Base-by-base conservation (phyloP, 2,113 vertebrate species). In the Brachyistius frenatus region DNA sequence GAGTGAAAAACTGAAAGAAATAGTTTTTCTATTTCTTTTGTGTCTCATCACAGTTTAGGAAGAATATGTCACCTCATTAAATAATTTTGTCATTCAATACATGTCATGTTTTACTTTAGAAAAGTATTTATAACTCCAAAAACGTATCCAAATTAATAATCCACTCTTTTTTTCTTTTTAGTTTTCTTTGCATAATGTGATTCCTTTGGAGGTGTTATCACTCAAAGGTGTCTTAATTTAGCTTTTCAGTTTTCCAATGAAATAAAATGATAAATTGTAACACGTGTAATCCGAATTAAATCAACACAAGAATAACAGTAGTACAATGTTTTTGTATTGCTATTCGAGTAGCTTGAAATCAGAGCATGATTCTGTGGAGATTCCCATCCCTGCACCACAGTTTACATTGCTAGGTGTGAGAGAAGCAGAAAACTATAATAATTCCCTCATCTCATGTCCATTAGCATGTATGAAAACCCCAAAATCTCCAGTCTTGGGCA, bases 361-460 rank as follows among this genome's bases (percentile, higher is more conserved):
- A 66, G 63, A 82, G 67, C 54, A 39, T 61, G 50, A 39, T 50
- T 54, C 56, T 55, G 23, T 2, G 41, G 33, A 54, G 60, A 82
- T 86, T 78, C 73, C 87, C 80, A 75, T 58, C 36, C 66, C 63
- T 69, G 60, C 35, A 8, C 44, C 23, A 46, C 30, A 33, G 65
- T 81, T 84, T 77, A 47, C 80, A 84, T 54, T 5, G 46, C 55
- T 66, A 32, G 50, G n/a, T 71, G 76, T 76, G 81, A 30, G 54
- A 73, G 80, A 78, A 54, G 61, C 47, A 35, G 52, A 78, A 86
- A 91, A 67, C 69, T 44, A 36, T 58, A 80, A 88, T 83, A 79
- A 92, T 79, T 88, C 91, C 87, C 90, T 80, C 74, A 86, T 91
- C 88, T 87, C 89, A 84, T 90, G 93, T 90, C 91, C 90, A 76